A percentile compares a stretch with the other conserved stretches of the same genome.
phyloP scores from a whole-genome alignment of 2,113 vertebrate genomes.

The Pogona vitticeps region DNA sequence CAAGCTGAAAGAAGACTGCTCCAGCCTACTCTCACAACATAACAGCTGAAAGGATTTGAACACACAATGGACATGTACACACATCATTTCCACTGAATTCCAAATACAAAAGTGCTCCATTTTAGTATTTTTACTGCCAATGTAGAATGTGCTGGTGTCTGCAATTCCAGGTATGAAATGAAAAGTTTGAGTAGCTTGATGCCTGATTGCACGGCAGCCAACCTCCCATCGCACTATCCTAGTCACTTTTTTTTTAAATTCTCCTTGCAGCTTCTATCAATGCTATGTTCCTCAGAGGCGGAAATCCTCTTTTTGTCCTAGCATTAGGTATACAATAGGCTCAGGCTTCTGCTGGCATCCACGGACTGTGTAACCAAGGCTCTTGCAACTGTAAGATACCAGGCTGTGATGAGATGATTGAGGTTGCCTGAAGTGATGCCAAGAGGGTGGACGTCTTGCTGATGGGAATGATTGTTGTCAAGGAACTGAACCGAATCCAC shows the following conservation, averaged over 20 bases:
- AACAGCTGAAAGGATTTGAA: too few species aligned
- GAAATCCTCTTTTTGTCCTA: background rate
- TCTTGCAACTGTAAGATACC: background rate
- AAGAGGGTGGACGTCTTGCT: background rate
- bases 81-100: background rate
- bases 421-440: background rate
- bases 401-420: background rate
- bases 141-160: background rate
- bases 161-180: background rate
- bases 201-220: background rate
- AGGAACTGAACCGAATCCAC: constrained; percentile 26
- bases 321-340: background rate
- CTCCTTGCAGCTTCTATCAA: too few species aligned
- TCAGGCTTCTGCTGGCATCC: background rate
- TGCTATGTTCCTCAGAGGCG: background rate
- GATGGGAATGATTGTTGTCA: background rate
- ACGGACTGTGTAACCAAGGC: background rate
- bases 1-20: too few species aligned
- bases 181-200: background rate
- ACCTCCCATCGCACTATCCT: background rate
- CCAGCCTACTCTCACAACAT: too few species aligned
- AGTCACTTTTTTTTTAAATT: background rate
- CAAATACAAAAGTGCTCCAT: background rate
- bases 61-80: background rate
- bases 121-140: background rate